Evolutionary conservation across 2,113 vertebrate genomes (phyloP).

Genomic region (Oryzias curvinotus): DNA sequence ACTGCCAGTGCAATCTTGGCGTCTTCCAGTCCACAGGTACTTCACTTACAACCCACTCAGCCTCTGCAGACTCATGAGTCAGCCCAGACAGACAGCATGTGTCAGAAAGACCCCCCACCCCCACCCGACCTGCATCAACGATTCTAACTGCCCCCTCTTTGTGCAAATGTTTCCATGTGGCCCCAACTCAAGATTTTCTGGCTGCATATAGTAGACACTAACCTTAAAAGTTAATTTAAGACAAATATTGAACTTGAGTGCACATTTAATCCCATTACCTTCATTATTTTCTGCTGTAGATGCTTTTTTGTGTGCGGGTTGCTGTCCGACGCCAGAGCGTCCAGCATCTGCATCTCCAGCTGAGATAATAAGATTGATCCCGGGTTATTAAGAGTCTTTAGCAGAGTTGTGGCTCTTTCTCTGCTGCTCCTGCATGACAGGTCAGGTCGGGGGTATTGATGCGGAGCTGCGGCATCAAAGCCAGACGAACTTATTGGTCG

Average conservation of each 20-base stretch:
- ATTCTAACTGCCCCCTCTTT: slow-evolving; percentile 14
- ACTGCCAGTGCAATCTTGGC: slow-evolving; percentile 96
- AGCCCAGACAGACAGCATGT: slow-evolving; percentile 23
- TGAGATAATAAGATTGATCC: slow-evolving; percentile 59
- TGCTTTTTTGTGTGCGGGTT: background rate
- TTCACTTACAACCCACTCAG: slow-evolving; percentile 17
- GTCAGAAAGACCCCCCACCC: slow-evolving; percentile 36
- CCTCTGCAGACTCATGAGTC: slow-evolving; percentile 39
- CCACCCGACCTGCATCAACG: slow-evolving; percentile 41
- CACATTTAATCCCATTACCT: slow-evolving; percentile 2
- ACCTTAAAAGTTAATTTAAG: background rate
- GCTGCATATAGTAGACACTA: background rate
- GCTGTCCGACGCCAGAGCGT: slow-evolving; percentile 24
- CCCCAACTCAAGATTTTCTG: background rate
- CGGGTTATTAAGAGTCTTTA: slow-evolving; percentile 49
- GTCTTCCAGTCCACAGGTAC: slow-evolving; percentile 98
- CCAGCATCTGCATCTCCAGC: slow-evolving; percentile 45
- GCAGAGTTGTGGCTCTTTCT: background rate
- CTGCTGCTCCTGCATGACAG: slow-evolving; percentile 21
- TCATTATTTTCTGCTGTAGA: slow-evolving; percentile 6
- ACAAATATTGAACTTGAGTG: slow-evolving; percentile 1
- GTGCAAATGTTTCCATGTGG: slow-evolving; percentile 15
- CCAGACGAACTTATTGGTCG: slow-evolving; percentile 56
- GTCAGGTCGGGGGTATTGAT: slow-evolving; percentile 59
- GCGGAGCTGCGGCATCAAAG: slow-evolving; percentile 48